These are phyloP conservation scores for Megaptera novaeangliae DNA, from an alignment of 2,113 vertebrate genomes.

Conservation along the genomic window DNA sequence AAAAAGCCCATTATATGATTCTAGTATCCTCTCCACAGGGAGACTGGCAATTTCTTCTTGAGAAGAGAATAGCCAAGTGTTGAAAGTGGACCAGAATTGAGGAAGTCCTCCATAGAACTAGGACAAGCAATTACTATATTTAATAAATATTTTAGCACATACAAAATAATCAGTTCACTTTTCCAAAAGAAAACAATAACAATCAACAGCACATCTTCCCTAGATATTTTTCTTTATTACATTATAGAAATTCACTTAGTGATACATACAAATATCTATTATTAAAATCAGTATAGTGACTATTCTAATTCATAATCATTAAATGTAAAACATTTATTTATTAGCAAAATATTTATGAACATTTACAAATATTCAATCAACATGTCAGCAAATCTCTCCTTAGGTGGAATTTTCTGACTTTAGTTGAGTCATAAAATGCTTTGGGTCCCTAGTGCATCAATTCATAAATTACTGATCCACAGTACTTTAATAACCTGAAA, in stretches of 20 bases:
- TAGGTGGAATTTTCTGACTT: neutral
- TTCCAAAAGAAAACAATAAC: neutral
- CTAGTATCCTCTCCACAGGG: neutral
- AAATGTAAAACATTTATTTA: neutral
- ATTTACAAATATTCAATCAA: neutral
- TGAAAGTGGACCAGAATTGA: neutral
- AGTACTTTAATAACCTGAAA: neutral
- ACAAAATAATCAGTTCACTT: neutral
- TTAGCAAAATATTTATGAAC: neutral
- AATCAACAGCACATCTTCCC: neutral
- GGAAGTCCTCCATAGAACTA: neutral
- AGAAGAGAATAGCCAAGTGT: neutral
- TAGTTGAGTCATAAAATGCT: neutral
- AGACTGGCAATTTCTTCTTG: neutral
- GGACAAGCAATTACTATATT: neutral
- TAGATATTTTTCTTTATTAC: neutral
- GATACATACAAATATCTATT: neutral
- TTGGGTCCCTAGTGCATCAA: neutral
- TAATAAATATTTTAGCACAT: neutral
- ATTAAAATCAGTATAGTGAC: neutral
- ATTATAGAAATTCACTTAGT: neutral
- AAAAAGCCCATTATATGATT: neutral
- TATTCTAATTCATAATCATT: neutral
- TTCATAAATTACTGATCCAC: constrained; percentile 11
- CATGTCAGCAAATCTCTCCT: neutral